phyloP scores from a whole-genome alignment of 2,113 vertebrate genomes.

The Syrrhaptes paradoxus region DNA sequence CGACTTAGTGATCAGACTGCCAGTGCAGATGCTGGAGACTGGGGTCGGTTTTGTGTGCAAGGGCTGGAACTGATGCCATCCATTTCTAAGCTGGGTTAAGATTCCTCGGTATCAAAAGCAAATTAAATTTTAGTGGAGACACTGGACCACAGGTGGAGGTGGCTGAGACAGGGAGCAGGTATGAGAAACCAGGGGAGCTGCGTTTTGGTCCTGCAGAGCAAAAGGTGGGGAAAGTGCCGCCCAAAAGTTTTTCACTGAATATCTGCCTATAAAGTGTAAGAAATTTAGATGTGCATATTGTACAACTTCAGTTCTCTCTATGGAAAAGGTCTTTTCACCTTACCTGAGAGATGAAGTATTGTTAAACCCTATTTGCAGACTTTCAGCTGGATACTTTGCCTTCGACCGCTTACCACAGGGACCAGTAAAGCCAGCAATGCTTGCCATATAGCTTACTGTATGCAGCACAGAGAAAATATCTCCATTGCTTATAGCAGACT shows the following conservation, averaged over 20 bases:
- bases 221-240: background rate
- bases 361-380: too few species aligned
- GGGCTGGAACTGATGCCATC: background rate
- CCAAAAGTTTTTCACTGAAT: background rate
- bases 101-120: background rate
- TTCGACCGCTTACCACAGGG: background rate
- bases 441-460: background rate
- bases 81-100: background rate
- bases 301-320: background rate
- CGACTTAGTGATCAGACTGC: background rate
- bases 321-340: background rate
- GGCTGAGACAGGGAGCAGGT: background rate
- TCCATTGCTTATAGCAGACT: background rate
- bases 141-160: background rate
- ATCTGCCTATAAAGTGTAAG: background rate
- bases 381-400: background rate
- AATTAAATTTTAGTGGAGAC: background rate
- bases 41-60: background rate
- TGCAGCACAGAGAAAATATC: background rate
- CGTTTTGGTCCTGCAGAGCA: background rate
- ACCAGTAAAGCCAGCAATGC: background rate
- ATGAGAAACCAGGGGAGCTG: background rate
- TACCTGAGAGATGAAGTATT: background rate
- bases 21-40: background rate
- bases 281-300: too few species aligned